Evolutionary conservation across 2,797 vertebrate genomes (phyloP), one percentile per base, ranked within the genome.

Genomic region (Pangasius krempfi): DNA sequence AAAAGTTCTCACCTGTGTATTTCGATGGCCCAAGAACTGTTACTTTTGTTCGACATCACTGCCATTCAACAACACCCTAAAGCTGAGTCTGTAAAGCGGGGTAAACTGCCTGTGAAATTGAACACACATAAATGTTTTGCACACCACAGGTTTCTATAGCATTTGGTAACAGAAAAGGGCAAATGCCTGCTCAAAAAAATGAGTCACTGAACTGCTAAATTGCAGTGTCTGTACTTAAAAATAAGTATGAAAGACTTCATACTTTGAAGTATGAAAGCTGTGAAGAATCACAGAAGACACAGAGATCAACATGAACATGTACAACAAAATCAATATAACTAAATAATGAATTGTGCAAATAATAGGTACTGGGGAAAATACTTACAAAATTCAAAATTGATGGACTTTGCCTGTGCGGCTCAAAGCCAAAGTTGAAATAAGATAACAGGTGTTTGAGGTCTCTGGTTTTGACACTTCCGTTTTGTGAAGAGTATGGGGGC

Each of bases 391-490:
- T 33, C 4, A 8, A 72, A 52, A 33, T 20, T 8, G 44, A 54
- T 66, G 83, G 47, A 70, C 58, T 58, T 72, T 70, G 85, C 10
- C 79, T 20, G 22, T 84, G 30, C 18, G 50, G 27, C 25, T 84
- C 27, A 66, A 84, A 16, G 33, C 82, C 22, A 60, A 0, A 84
- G 81, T 8, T 44, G 27, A 0, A 16, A 9, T 10, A 85, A 88
- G 25, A 47, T 60, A 25, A 60, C 80, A 90, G 82, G 52, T 18
- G 60, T 87, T 80, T 88, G 30, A 89, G 58, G 88, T 72, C 80
- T 87, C 82, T 86, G 85, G 87, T 87, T 89, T 89, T 84, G 37
- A 83, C 47, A 90, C 89, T 90, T 89, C 88, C 88, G 86, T 91
- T 68, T 81, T 30, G 60, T 87, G 56, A 81, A 33, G 86, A 87